Evolutionary conservation across 2,888 invertebrate genomes (phyloP), one percentile per base, ranked within the genome.

Genomic region (Andrena hattorfiana): DNA sequence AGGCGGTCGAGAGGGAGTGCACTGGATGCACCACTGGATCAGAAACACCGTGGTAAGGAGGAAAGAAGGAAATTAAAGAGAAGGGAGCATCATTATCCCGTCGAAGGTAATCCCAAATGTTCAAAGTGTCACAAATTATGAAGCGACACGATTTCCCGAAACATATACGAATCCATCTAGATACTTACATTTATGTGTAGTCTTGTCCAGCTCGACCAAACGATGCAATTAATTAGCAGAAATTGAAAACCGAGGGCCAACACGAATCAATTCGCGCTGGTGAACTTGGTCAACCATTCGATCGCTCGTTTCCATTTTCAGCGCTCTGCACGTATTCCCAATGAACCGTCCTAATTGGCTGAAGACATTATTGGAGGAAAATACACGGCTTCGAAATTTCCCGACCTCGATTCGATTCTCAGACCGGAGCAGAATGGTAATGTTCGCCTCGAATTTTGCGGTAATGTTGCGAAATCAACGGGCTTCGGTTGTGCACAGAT

Each of bases 1-100:
- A 16, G 48, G 16, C 3, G 8, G 26, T 42, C 3, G 56, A 8
- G 56, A 2, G n/a, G 28, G 23, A 23, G 20, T 2, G 69, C 28
- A 16, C 7, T 69, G 59, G 71, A 67, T 72, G 67, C 71, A 28
- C 5, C 42, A 10, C 20, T 30, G 10, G 26, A 78, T 67, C 23
- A 26, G 30, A 23, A 49, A 10, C 23, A 13, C 23, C 30, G 54
- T 30, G 26, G 6, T 2, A 16, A 30, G 30, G n/a, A 6, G 13
- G 23, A 48, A 56, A 48, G 16, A 26, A 63, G 2, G 0, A 8
- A 63, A 67, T 49, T 26, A 30, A 5, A 60, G 23, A 23, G 23
- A 48, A 48, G 6, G 2, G n/a, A 35, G 2, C 20, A 6, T 10
- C 8, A 13, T 35, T 32, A 23, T 35, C 32, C 8, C 35, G 32